Evolutionary conservation across 2,113 vertebrate genomes (phyloP), one percentile per base, ranked within the genome.

Genomic region (Takifugu bimaculatus): DNA sequence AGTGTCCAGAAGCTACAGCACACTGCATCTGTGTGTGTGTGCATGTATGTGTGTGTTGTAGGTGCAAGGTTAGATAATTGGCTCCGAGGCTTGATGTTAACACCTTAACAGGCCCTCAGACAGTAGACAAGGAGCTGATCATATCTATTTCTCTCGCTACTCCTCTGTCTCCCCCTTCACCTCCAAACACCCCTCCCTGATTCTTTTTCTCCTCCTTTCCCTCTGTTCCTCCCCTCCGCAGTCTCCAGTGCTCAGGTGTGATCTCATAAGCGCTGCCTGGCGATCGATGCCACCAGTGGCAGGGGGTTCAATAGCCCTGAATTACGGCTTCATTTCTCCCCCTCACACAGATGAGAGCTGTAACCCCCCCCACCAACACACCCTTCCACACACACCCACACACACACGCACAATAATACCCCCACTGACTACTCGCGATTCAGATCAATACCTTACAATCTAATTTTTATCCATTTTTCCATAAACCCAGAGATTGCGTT

Each of bases 401-500:
- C 54, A 57, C 48, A 50, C 63, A 57, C 66, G 65, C 67, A 70
- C 65, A 50, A 60, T 45, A 50, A 28, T 50, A 28, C 50, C 79
- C 65, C 68, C 77, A 75, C 72, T 62, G 45, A 82, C 82, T 82
- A 77, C 84, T 86, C 82, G 80, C 81, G 81, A 85, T 86, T 78
- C 83, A 80, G 93, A 95, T 97, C 95, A 87, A 97, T 97, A 96
- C 91, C 94, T 92, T 96, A 96, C 95, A 97, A 97, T 94, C 94
- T 95, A 94, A 88, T 90, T 96, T 95, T 96, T 95, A 96, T 96
- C 95, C 92, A 91, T 94, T 97, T 96, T 93, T 95, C 96, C 94
- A 98, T 97, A 97, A 97, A 98, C 94, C 94, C 91, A 86, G 91
- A 94, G 94, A 95, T 96, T 96, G 96, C 92, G 93, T 96, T 97